Conservation (phyloP, 2,797 vertebrate genomes). For the Borostomias antarcticus region DNA sequence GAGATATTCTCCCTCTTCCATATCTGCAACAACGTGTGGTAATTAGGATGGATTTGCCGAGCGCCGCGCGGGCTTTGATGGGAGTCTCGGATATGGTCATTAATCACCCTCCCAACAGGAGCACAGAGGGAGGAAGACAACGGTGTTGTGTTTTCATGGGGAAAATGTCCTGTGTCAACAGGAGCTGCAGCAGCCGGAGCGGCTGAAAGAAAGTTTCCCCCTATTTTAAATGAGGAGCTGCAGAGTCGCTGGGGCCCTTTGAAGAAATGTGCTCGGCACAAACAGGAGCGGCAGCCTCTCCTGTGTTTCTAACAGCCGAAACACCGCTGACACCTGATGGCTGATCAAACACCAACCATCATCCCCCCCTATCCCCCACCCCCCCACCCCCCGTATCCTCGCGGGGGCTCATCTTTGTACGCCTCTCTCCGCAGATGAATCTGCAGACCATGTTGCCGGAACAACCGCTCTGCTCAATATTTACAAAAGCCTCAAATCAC, state of each 20-base stretch:
- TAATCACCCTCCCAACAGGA: constrained; percentile 72
- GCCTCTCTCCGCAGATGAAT: constrained; percentile 68
- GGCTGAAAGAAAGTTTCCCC: constrained; percentile 73
- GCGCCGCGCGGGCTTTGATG: constrained; percentile 69
- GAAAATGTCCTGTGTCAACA: constrained; percentile 79
- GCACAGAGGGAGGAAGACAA: constrained; percentile 54
- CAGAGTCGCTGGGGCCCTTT: constrained; percentile 74
- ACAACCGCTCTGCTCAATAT: constrained; percentile 72
- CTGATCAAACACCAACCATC: constrained; percentile 79
- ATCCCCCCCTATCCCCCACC: too few relatives aligned
- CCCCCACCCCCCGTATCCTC: constrained; percentile 72
- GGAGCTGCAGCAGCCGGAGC: constrained; percentile 57
- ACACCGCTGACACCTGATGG: constrained; percentile 82
- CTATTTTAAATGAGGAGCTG: constrained; percentile 81
- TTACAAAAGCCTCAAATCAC: constrained; percentile 73
- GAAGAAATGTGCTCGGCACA: constrained; percentile 76
- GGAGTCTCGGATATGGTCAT: constrained; percentile 73
- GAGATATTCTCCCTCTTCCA: constrained; percentile 46
- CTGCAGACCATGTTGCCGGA: constrained; percentile 73
- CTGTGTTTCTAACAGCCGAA: constrained; percentile 78
- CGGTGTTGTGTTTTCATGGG: constrained; percentile 64
- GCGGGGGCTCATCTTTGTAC: constrained; percentile 75
- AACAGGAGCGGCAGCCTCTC: constrained; percentile 79
- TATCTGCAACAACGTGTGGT: constrained; percentile 57
- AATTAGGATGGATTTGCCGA: constrained; percentile 75